Base-by-base conservation (phyloP, 2,888 invertebrate species). In the Habroteleia sp. region DNA sequence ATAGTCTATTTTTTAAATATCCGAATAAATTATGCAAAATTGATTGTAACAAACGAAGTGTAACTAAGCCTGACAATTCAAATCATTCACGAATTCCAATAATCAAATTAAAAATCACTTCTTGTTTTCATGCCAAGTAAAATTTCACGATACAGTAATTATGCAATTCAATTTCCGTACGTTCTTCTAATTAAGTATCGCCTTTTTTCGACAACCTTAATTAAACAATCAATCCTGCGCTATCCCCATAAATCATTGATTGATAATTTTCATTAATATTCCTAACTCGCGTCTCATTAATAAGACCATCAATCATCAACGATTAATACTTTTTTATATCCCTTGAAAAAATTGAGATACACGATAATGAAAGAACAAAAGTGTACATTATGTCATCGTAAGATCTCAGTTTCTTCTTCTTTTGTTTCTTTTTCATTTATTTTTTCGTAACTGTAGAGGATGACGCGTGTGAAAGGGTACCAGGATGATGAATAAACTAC, bases 391-490 rank as follows among this genome's bases (percentile, higher is more conserved):
- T 65, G 54, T 65, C 42, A 54, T 42, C 41, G 33, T 27, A 39
- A n/a, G 4, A n/a, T 25, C 13, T 17, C 13, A 6, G 27, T 52
- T 52, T 8, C 25, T 48, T 31, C 25, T 11, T 60, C 23, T 10
- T 0, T 4, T 4, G 7, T 33, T 7, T 10, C 23, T 58, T 3
- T 27, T 10, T 39, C 10, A n/a, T 13, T 42, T 5, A n/a, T 13
- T 33, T 48, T 50, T 39, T 66, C 23, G 29, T 50, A 41, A 42
- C 17, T 46, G 44, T 27, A 46, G n/a, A n/a, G 39, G 14, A 68
- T 74, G 74, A 63, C 74, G 68, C 58, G 58, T 16, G 54, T 41
- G 71, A 71, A 71, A 71, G 65, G 48, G 65, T 74, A 63, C 54
- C 33, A 39, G 29, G 65, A 50, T 58, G 73, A 74, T 62, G 73